A percentile compares a stretch with the other conserved stretches of the same genome.
Conservation (phyloP, 2,888 invertebrate species). For the Drosophila helvetica region DNA sequence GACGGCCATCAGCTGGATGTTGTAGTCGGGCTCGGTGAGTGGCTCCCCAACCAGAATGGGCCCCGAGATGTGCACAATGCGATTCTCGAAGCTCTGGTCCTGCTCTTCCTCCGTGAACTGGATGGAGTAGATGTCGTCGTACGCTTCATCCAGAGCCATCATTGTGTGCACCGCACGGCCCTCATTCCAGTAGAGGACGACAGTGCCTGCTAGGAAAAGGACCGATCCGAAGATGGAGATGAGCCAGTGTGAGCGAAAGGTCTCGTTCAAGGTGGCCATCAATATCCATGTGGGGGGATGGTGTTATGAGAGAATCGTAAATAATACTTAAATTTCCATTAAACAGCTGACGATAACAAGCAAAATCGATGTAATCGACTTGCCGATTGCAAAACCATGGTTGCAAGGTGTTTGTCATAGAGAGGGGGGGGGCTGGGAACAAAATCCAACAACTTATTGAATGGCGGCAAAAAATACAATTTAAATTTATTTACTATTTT, state of each 20-base stretch:
- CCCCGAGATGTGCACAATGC: slow-evolving; percentile 91
- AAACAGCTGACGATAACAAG: slow-evolving; percentile 13
- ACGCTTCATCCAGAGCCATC: slow-evolving; percentile 91
- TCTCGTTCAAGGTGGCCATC: slow-evolving; percentile 74
- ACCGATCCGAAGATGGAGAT: slow-evolving; percentile 88
- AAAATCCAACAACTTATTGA: neutral
- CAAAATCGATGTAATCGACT: too few relatives aligned
- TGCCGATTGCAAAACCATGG: too few relatives aligned
- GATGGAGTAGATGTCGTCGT: slow-evolving; percentile 85
- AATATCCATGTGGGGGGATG: neutral
- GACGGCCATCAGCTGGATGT: slow-evolving; percentile 92
- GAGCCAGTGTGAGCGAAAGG: slow-evolving; percentile 86
- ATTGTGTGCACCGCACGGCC: slow-evolving; percentile 92
- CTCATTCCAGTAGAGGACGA: slow-evolving; percentile 93
- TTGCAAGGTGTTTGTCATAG: too few relatives aligned
- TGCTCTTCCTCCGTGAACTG: slow-evolving; percentile 88
- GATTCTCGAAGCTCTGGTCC: slow-evolving; percentile 89
- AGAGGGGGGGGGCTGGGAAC: too few relatives aligned
- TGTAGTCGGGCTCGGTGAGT: slow-evolving; percentile 93
- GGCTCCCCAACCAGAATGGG: slow-evolving; percentile 90
- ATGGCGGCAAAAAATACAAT: neutral
- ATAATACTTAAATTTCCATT: slow-evolving; percentile 3
- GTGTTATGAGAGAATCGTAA: neutral
- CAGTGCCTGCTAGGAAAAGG: slow-evolving; percentile 88
- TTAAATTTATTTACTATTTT: slow-evolving; percentile 49